These are phyloP conservation scores for Pelagia noctiluca DNA, from an alignment of 30 jellyfish, hydroid and myxozoan genomes.

Conservation along the genomic window DNA sequence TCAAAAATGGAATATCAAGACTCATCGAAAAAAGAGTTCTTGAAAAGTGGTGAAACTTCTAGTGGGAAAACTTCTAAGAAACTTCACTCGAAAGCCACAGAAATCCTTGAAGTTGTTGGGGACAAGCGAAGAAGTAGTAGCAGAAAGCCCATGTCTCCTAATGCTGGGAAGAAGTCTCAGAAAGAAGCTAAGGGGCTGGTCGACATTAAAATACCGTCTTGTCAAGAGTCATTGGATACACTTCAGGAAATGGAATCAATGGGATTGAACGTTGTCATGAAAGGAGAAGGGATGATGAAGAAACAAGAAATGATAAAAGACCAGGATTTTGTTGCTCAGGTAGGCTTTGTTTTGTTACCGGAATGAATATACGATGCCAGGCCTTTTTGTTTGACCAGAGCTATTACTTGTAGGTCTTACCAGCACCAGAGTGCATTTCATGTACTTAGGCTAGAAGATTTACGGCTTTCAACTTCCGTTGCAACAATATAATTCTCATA, in stretches of 20 bases:
- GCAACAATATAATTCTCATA: no score
- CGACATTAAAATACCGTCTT: no score
- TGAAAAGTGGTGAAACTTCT: slow-evolving; percentile 29
- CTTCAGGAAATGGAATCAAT: neutral
- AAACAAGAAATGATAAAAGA: neutral
- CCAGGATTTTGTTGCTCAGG: neutral
- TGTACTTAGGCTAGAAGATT: no score
- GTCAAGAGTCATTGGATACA: no score
- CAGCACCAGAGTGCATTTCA: no score
- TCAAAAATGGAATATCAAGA: slow-evolving; percentile 48
- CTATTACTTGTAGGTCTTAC: no score
- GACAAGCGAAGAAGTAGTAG: slow-evolving; percentile 33
- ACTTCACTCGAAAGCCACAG: slow-evolving; percentile 43
- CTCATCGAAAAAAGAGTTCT: slow-evolving; percentile 30
- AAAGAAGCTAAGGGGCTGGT: neutral
- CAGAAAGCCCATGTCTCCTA: neutral
- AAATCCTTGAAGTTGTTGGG: slow-evolving; percentile 59
- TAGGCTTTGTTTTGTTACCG: no score
- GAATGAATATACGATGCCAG: no score
- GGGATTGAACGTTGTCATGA: slow-evolving; percentile 42
- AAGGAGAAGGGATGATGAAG: slow-evolving; percentile 36
- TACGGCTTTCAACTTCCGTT: no score
- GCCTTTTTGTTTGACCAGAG: no score
- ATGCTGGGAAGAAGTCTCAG: neutral
- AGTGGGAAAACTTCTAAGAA: slow-evolving; percentile 11